phyloP scores from a whole-genome alignment of 1,140 invertebrate species.

The Drusus annulatus region DNA sequence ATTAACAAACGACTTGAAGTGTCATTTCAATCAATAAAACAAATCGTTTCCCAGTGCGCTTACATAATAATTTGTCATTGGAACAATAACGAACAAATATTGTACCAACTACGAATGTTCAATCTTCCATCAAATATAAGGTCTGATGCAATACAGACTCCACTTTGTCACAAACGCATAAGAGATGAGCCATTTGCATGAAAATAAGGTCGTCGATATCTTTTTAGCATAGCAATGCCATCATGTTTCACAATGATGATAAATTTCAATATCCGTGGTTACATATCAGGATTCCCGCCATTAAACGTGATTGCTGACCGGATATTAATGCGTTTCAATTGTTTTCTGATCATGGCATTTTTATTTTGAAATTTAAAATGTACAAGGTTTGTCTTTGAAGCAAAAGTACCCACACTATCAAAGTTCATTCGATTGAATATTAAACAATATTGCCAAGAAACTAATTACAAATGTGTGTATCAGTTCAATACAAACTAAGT shows the following conservation, averaged over 20 bases:
- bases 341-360: not conserved
- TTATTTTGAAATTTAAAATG: not conserved
- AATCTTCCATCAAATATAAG: not conserved
- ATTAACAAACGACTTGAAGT: too few relatives aligned
- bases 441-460: too few relatives aligned
- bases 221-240: not conserved
- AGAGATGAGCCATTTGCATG: not conserved
- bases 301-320: constrained; percentile 7
- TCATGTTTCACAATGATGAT: constrained; percentile 4
- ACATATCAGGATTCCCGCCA: not conserved
- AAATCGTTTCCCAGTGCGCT: too few relatives aligned
- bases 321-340: constrained; percentile 11
- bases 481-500: too few relatives aligned
- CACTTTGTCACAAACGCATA: constrained; percentile 1
- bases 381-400: not conserved
- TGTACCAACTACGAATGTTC: too few relatives aligned
- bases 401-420: too few relatives aligned
- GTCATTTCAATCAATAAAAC: too few relatives aligned
- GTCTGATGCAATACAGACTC: not conserved
- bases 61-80: too few relatives aligned
- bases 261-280: not conserved
- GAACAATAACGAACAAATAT: too few relatives aligned
- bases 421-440: too few relatives aligned
- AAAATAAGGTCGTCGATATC: not conserved
- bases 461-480: too few relatives aligned